Evolutionary conservation across 2,888 invertebrate species (phyloP), one percentile per base, ranked within the genome.

Genomic region (Dynastes maya): DNA sequence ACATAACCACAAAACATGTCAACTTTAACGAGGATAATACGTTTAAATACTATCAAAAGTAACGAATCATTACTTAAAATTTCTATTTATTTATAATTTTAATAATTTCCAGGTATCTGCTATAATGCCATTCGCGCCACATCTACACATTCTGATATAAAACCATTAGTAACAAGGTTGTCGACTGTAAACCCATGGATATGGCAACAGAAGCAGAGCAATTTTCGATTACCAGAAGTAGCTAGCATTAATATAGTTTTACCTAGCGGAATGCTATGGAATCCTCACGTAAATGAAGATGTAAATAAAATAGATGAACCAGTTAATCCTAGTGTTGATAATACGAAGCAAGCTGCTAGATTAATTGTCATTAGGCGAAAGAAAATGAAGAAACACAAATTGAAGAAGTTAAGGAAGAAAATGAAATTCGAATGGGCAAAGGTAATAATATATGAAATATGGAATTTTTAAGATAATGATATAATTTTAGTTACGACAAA

Each of bases 311-410:
- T 88, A 5, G 86, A 86, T 80, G 84, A 84, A 11, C 88, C 87
- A 9, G 58, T 83, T 40, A 75, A 74, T 29, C 72, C 67, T 11
- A 80, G 81, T 80, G 6, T 37, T 51, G 83, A 88, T 75, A 85
- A 87, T 16, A 90, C 94, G 85, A 95, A 94, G 85, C 92, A 93
- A 84, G 96, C 96, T 0, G 92, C 91, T 0, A 90, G 94, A 74
- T 88, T 96, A 78, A 93, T 96, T 81, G 93, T 95, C 0, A 96
- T 96, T 51, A 90, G 97, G 70, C 90, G 93, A 71, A 92, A 92
- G 76, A 97, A 97, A 89, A 97, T 97, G 95, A 96, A 94, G 88
- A 96, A 94, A 84, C 97, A 97, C 85, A 95, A 96, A 87, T 89
- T 95, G 65, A 94, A 89, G 87, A 97, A 97, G 88, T 89, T 96